Evolutionary conservation across 2,888 invertebrate genomes (phyloP), one percentile per base, ranked within the genome.

Genomic region (Resseliella maxima): DNA sequence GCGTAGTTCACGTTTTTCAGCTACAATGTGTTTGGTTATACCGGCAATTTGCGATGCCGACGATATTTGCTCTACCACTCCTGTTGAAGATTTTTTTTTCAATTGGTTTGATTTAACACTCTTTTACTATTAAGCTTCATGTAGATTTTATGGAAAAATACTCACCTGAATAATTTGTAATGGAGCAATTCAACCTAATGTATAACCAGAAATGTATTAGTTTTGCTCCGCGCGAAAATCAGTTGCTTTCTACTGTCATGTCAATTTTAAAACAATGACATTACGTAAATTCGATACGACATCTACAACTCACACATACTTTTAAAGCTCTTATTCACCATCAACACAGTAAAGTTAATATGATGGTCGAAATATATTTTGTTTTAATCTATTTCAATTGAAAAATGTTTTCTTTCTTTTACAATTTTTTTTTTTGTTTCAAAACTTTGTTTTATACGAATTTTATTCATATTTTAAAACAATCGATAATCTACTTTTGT

Each of bases 201-300:
- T 72, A 72, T 31, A 31, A 10, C 72, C 31, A 31, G 8, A n/a
- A n/a, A 83, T n/a, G n/a, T n/a, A 12, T 1, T 6, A n/a, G 12
- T 38, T 38, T n/a, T 36, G 83, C 83, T 0, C 24, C 38, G 83
- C 83, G 83, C 83, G 83, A 83, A 83, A 83, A 83, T 38, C 83
- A 38, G 83, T 83, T 83, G 83, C 83, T 83, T n/a, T 83, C n/a
- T 36, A 31, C 21, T 83, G 83, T 83, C 83, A 83, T 8, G n/a
- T 83, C 38, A n/a, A 83, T 83, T 83, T 83, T 38, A 38, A 83
- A 83, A n/a, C 21, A 54, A 83, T 83, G 83, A 83, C 83, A 83
- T 83, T 83, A 18, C 0, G 38, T 12, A 38, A 21, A 18, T n/a
- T 21, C 27, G 21, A n/a, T 45, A 27, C 46, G 85, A 45, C 46